Conservation (phyloP, 2,888 invertebrate species). For the Erebia aethiops region DNA sequence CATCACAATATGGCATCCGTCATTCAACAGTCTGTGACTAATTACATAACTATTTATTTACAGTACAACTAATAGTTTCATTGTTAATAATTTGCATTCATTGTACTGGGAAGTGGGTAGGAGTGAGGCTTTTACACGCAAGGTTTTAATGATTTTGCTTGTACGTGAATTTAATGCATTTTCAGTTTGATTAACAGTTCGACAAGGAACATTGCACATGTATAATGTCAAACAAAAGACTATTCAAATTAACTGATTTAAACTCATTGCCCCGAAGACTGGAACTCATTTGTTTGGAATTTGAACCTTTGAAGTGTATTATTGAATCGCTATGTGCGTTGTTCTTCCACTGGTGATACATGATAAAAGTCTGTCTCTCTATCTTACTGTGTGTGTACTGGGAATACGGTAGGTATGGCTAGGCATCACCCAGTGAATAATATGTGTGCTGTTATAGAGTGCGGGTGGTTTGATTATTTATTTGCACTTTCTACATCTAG, state of each 20-base stretch:
- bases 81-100: slow-evolving; percentile 8
- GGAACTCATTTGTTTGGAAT: no score
- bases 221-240: no score
- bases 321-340: no score
- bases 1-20: slow-evolving; percentile 39
- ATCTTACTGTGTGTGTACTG: not conserved
- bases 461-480: slow-evolving; percentile 43
- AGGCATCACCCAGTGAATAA: slow-evolving; percentile 44
- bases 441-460: slow-evolving; percentile 32
- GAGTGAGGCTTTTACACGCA: not conserved
- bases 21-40: slow-evolving; percentile 39
- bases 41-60: slow-evolving; percentile 37
- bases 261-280: no score
- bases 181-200: no score
- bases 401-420: slow-evolving; percentile 27
- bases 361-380: not conserved
- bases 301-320: no score
- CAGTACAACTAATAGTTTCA: not conserved
- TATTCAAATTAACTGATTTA: no score
- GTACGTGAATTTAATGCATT: no score
- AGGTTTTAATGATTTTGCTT: not conserved
- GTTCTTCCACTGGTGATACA: no score
- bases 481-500: slow-evolving; percentile 69
- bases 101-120: not conserved
- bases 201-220: no score